Evolutionary conservation across 2,797 vertebrate genomes (phyloP).

Genomic region (Poecilia velifera): DNA sequence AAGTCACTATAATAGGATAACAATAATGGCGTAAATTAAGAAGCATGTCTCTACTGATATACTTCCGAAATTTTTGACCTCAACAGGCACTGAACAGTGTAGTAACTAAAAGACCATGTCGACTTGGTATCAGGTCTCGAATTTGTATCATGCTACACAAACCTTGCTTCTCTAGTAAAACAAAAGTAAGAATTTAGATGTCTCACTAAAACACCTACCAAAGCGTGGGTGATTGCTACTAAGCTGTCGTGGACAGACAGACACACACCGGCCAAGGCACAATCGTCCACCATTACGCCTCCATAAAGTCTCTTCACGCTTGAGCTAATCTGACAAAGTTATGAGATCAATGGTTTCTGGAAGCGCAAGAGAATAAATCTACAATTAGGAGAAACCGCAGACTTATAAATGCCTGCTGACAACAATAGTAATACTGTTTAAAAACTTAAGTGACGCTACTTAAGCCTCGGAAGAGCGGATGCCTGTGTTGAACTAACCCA

Average conservation of each 20-base stretch:
- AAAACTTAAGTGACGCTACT: conserved; percentile 51
- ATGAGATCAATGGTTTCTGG: conserved; percentile 64
- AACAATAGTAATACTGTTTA: neutral
- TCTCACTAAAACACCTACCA: neutral
- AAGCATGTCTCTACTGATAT: neutral
- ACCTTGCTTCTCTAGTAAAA: conserved; percentile 5
- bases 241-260: conserved; percentile 51
- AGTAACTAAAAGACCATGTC: neutral
- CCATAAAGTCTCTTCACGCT: conserved; percentile 77
- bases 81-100: neutral
- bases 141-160: conserved; percentile 52
- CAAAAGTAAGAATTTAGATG: conserved; percentile 21
- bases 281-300: conserved; percentile 75
- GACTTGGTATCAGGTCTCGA: conserved; percentile 52
- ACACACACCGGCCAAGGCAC: conserved; percentile 60
- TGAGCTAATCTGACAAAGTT: conserved; percentile 80
- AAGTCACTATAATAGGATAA: neutral
- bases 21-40: neutral
- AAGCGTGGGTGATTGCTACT: conserved; percentile 45
- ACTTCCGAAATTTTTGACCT: conserved; percentile 6
- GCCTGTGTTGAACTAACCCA: conserved; percentile 47
- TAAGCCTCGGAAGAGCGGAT: conserved; percentile 20
- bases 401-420: neutral
- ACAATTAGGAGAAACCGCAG: neutral
- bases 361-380: conserved; percentile 38